Evolutionary conservation across 1,140 invertebrate species (phyloP).

Genomic region (Pogonomyrmex barbatus): DNA sequence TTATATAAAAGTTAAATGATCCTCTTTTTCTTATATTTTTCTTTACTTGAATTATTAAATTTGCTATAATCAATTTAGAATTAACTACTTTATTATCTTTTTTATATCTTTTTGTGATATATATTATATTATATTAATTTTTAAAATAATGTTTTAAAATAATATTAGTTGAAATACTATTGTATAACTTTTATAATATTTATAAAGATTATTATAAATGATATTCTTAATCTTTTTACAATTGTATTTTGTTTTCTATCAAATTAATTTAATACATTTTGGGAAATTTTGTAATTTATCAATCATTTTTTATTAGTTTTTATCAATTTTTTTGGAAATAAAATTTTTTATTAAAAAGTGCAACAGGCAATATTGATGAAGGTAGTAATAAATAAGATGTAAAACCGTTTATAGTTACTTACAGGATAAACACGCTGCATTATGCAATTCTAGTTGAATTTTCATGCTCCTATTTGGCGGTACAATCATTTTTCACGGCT

Average conservation of each 20-base stretch:
- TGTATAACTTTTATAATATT: not conserved
- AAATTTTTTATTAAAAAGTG: not conserved
- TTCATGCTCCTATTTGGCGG: not conserved
- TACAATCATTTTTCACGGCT: not conserved
- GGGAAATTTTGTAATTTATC: not conserved
- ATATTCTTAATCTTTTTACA: not conserved
- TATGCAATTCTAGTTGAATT: constrained; percentile 10
- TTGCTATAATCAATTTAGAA: not conserved
- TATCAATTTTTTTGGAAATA: not conserved
- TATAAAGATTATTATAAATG: not conserved
- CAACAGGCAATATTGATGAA: not conserved
- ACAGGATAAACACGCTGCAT: constrained; percentile 22
- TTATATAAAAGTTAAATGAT: not conserved
- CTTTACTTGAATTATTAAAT: not conserved
- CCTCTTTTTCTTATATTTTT: no score
- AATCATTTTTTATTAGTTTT: not conserved
- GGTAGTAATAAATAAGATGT: constrained; percentile 14
- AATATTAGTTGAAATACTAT: no score
- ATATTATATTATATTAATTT: no score
- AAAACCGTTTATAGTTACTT: not conserved
- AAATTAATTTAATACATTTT: not conserved
- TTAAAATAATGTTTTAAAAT: no score
- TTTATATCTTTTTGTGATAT: no score
- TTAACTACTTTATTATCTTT: not conserved
- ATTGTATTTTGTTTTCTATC: not conserved